A percentile compares a stretch with the other conserved stretches of the same genome.
phyloP scores from a whole-genome alignment of 2,888 invertebrate genomes.

The Anthoptus insignis region DNA sequence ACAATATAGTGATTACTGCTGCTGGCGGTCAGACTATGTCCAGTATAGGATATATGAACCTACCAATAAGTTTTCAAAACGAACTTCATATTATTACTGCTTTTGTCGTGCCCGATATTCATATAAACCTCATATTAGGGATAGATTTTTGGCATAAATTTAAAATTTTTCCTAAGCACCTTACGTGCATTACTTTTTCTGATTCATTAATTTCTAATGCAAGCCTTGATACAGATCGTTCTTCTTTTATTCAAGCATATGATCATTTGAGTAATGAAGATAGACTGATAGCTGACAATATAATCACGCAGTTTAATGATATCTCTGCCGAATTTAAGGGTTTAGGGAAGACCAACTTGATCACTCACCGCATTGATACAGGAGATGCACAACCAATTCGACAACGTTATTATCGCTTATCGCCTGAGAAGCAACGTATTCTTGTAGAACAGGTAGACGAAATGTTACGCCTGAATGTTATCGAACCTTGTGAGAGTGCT shows the following conservation, averaged over 20 bases:
- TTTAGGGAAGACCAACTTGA: slow-evolving; percentile 44
- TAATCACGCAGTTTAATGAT: slow-evolving; percentile 39
- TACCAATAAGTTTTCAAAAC: slow-evolving; percentile 39
- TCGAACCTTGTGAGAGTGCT: slow-evolving; percentile 44
- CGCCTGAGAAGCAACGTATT: slow-evolving; percentile 46
- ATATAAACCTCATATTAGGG: slow-evolving; percentile 37
- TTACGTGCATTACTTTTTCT: not conserved
- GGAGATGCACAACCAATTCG: slow-evolving; percentile 43
- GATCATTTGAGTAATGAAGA: slow-evolving; percentile 11
- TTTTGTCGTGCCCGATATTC: slow-evolving; percentile 34
- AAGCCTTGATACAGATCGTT: too few relatives aligned
- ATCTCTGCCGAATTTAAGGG: slow-evolving; percentile 45
- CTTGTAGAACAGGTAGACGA: slow-evolving; percentile 44
- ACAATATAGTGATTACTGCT: slow-evolving; percentile 19
- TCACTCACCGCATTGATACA: slow-evolving; percentile 46
- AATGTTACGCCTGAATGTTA: slow-evolving; percentile 32
- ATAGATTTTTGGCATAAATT: slow-evolving; percentile 44
- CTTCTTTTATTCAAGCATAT: not conserved
- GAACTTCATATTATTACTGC: slow-evolving; percentile 30
- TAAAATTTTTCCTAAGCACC: slow-evolving; percentile 36
- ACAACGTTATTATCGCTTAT: slow-evolving; percentile 46
- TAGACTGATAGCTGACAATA: slow-evolving; percentile 37
- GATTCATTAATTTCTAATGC: not conserved
- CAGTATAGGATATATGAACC: slow-evolving; percentile 37
- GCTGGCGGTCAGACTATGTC: slow-evolving; percentile 41